Conservation (phyloP, 2,888 invertebrate genomes). For the Malacosoma neustria region DNA sequence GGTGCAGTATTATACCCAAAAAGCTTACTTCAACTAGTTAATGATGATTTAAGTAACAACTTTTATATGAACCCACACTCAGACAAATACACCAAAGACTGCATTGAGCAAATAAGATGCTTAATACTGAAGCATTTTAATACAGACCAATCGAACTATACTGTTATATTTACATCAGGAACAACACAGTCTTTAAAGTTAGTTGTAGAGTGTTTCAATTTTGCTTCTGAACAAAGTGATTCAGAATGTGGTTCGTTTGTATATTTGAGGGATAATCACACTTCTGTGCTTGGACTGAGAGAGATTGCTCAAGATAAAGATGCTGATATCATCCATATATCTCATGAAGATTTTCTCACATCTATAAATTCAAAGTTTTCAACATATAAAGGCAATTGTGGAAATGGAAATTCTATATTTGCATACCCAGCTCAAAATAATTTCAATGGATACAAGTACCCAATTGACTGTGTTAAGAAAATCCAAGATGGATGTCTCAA, state of each 20-base stretch:
- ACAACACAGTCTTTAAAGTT: slow-evolving; percentile 91
- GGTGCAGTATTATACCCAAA: slow-evolving; percentile 89
- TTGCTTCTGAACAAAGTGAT: slow-evolving; percentile 36
- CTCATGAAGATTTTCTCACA: slow-evolving; percentile 72
- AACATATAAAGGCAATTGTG: slow-evolving; percentile 22
- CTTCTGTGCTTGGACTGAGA: slow-evolving; percentile 95
- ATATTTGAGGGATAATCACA: slow-evolving; percentile 94
- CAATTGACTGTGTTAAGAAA: slow-evolving; percentile 80
- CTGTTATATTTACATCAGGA: slow-evolving; percentile 94
- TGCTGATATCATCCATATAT: slow-evolving; percentile 72
- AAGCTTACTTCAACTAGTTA: slow-evolving; percentile 79
- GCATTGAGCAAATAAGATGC: slow-evolving; percentile 87
- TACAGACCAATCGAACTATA: slow-evolving; percentile 85
- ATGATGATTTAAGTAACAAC: slow-evolving; percentile 79
- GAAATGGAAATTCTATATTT: slow-evolving; percentile 74
- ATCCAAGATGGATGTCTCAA: slow-evolving; percentile 77
- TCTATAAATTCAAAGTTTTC: slow-evolving; percentile 24
- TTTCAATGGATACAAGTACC: slow-evolving; percentile 94
- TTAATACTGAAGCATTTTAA: slow-evolving; percentile 91
- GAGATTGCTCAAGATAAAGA: slow-evolving; percentile 78
- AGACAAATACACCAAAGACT: slow-evolving; percentile 87
- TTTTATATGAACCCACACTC: slow-evolving; percentile 95
- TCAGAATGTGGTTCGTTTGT: slow-evolving; percentile 77
- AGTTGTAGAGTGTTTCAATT: slow-evolving; percentile 87
- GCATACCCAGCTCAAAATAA: slow-evolving; percentile 95